Evolutionary conservation across 2,113 vertebrate genomes (phyloP).

Genomic region (Ovibos moschatus): DNA sequence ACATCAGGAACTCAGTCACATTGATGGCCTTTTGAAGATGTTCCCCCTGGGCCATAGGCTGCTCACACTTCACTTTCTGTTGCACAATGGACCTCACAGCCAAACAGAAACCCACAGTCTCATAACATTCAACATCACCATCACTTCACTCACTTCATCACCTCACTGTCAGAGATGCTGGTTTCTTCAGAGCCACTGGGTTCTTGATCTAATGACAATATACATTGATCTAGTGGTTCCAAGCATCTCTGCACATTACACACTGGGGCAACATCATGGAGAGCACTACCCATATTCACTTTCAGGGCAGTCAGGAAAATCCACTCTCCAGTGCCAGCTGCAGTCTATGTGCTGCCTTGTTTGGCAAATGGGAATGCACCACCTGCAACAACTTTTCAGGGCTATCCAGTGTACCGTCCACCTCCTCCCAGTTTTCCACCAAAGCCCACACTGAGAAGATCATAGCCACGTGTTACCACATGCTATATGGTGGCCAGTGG

Average conservation of each 20-base stretch:
- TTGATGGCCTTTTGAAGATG: not conserved
- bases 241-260: not conserved
- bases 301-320: not conserved
- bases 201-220: not conserved
- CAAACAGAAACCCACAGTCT: not conserved
- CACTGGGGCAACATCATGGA: not conserved
- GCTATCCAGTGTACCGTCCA: accelerated
- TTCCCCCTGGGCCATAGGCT: not conserved
- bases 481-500: not conserved
- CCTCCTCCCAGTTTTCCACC: not conserved
- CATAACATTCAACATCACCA: not conserved
- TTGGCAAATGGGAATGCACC: not conserved
- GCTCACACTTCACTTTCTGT: not conserved
- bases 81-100: not conserved
- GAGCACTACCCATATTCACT: not conserved
- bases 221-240: not conserved
- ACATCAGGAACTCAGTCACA: not conserved
- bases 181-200: not conserved
- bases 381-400: not conserved
- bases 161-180: not conserved
- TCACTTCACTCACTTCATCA: not conserved
- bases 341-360: not conserved
- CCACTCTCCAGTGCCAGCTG: not conserved
- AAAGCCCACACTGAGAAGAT: not conserved
- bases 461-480: not conserved